Evolutionary conservation across 2,797 vertebrate species (phyloP), one percentile per base, ranked within the genome.

Genomic region (Novumbra hubbsi): DNA sequence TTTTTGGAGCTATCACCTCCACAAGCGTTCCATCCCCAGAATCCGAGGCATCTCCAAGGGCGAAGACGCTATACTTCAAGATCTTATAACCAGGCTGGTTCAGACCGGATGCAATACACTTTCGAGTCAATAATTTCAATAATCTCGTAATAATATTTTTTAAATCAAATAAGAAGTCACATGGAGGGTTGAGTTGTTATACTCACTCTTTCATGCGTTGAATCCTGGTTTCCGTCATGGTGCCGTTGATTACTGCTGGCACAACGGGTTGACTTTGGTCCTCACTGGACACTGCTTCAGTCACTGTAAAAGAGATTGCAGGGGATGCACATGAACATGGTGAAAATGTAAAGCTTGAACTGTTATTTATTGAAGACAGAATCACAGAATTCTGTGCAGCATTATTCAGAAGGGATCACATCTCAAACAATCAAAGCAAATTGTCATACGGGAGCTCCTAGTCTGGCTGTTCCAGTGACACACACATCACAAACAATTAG

Each of bases 191-290:
- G 66, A 24, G 3, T 34, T 15, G 62, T 73, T 28, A 9, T 72
- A 94, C 94, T 93, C 85, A 95, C 93, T 94, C 91, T 81, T 82
- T 92, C 87, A 94, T 89, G 76, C 0, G 81, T 32, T 90, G 88
- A 83, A 84, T 74, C 80, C 78, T 74, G 73, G 73, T 72, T 75
- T 83, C 76, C 50, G 76, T 79, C 81, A 76, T 83, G 62, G 69
- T 75, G 65, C 60, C 78, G 72, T 81, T 84, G 52, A 80, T 64
- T 30, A 69, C 66, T n/a, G 62, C 14, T 3, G 45, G 30, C 19
- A 41, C 85, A 78, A 60, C 84, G 78, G 89, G 74, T n/a, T 76
- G 68, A 16, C 2, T 78, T 77, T 84, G 82, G 83, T 81, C 84
- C 76, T 62, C 28, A 19, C 78, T 0, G 73, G 78, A 84, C 81